phyloP scores from a whole-genome alignment of 92 coral and sea anemone genomes.

The Epizoanthus ramosus region DNA sequence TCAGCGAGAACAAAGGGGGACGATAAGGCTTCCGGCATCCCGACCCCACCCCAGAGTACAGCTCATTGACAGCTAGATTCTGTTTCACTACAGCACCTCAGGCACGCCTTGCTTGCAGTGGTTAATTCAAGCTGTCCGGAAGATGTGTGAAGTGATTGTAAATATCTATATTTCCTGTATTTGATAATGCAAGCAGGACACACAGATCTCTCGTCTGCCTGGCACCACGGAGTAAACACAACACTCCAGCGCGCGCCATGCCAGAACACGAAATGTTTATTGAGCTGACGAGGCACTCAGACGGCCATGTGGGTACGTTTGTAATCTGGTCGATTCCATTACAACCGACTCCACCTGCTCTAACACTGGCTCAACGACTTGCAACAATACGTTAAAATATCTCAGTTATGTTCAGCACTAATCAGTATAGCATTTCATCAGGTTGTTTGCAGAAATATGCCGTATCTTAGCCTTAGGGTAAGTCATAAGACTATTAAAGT shows the following conservation, averaged over 20 bases:
- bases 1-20: not conserved
- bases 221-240: conserved; percentile 70
- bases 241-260: not conserved
- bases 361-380: not conserved
- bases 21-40: conserved; percentile 23
- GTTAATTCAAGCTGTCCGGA: conserved; percentile 22
- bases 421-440: conserved; percentile 27
- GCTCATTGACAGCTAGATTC: not conserved
- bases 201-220: conserved; percentile 45
- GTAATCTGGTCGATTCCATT: conserved; percentile 1
- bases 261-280: conserved; percentile 43
- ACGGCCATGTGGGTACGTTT: conserved; percentile 16
- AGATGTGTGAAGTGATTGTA: conserved; percentile 12
- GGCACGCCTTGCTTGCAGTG: not conserved
- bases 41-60: conserved; percentile 2
- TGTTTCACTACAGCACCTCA: not conserved
- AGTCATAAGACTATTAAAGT: not conserved
- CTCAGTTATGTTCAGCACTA: not conserved
- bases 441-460: not conserved
- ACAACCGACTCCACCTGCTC: not conserved
- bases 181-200: conserved; percentile 62
- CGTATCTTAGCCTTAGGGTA: conserved; percentile 23
- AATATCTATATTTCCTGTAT: conserved; percentile 85
- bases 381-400: conserved; percentile 3
- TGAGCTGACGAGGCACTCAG: not conserved